Evolutionary conservation across 1,140 invertebrate species (phyloP), one percentile per base, ranked within the genome.

Genomic region (Drosophila pectinifera): DNA sequence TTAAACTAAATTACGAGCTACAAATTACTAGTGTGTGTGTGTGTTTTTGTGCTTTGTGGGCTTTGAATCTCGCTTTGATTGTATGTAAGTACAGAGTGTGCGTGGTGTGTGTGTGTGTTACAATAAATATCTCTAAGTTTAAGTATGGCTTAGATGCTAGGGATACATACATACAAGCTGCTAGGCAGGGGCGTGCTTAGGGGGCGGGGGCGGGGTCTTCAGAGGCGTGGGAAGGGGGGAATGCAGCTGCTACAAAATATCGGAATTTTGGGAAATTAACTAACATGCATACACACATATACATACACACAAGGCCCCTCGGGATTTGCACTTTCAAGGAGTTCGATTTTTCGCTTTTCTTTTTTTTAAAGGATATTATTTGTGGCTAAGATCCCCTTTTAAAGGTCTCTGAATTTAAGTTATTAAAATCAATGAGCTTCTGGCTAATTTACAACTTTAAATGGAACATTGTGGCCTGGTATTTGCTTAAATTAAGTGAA

Each of bases 1-100:
- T 88, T 88, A 88, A 83, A 83, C 83, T 88, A 88, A 86, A 83
- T 88, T 88, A 88, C 45, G 72, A 75, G 56, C 84, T 88, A 88
- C 75, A 89, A 86, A 80, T 88, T 89, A 89, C 83, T 88, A 88
- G 83, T 88, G 61, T 88, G 65, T 56, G 58, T 76, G 54, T 61
- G 76, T 56, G 57, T 78, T 18, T 20, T 51, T 51, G 48, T 51
- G 48, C 16, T 51, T 51, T 51, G 36, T 59, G 41, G 14, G 55
- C 26, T 38, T 34, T 73, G 75, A 78, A 70, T 76, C 72, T 76
- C 73, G 72, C 73, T 49, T 76, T 67, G 45, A 65, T 75, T 56
- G 56, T 62, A 38, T 70, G 75, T 86, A 86, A 86, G 82, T 86
- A 86, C 82, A 86, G 61, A 67, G 53, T 58, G 69, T 82, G 55